Conservation (phyloP, 2,888 invertebrate genomes). For the Laothoe populi region DNA sequence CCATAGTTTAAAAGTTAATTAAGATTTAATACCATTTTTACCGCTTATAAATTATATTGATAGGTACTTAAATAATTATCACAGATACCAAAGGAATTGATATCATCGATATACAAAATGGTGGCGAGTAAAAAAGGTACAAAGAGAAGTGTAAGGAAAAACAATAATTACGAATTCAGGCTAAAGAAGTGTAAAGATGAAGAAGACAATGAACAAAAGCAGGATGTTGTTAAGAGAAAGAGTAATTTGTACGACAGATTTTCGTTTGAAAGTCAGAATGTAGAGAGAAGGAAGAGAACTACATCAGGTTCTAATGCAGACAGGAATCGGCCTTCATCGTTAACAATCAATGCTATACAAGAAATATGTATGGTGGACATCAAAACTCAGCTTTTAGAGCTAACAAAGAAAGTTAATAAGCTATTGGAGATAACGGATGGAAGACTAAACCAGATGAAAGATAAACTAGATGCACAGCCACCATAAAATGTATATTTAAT, state of each 20-base stretch:
- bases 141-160: conserved; percentile 80
- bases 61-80: neutral
- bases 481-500: conserved; percentile 36
- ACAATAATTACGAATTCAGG: conserved; percentile 75
- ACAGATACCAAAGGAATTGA: conserved; percentile 89
- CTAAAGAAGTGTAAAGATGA: conserved; percentile 62
- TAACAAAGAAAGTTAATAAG: conserved; percentile 72
- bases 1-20: too few relatives aligned
- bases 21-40: too few relatives aligned
- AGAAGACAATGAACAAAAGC: conserved; percentile 58
- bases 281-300: conserved; percentile 69
- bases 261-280: conserved; percentile 72
- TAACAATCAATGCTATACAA: conserved; percentile 74
- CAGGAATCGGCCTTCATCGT: conserved; percentile 63
- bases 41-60: neutral
- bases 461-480: conserved; percentile 56
- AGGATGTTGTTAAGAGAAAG: conserved; percentile 69
- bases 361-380: conserved; percentile 80
- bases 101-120: conserved; percentile 89
- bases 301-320: conserved; percentile 59
- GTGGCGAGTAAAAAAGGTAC: conserved; percentile 88
- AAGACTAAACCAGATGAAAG: conserved; percentile 62
- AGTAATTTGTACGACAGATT: conserved; percentile 76
- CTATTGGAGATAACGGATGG: conserved; percentile 65
- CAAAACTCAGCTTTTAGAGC: conserved; percentile 69